phyloP scores from a whole-genome alignment of 2,888 invertebrate species.

The Petrophora chlorosata region DNA sequence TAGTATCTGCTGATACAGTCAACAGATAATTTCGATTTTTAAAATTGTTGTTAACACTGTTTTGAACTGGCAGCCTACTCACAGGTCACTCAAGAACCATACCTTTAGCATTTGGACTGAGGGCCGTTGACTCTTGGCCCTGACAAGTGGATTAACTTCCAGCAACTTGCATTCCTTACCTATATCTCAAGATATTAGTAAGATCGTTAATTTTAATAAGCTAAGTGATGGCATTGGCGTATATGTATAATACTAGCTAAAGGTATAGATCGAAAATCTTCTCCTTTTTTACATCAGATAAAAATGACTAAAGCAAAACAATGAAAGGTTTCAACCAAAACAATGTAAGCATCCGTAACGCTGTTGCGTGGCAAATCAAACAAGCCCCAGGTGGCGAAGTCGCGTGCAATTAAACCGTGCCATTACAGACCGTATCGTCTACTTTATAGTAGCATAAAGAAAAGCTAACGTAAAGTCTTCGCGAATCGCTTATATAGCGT shows the following conservation, averaged over 20 bases:
- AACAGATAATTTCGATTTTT: too few species aligned
- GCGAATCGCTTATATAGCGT: constrained; percentile 33
- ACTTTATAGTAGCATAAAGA: constrained; percentile 80
- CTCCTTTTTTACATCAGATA: too few species aligned
- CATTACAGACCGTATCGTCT: constrained; percentile 50
- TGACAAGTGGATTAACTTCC: constrained; percentile 48
- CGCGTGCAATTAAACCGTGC: constrained; percentile 69
- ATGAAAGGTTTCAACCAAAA: constrained; percentile 10
- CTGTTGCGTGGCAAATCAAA: constrained; percentile 35
- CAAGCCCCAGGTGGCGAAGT: constrained; percentile 62
- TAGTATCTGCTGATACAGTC: too few species aligned
- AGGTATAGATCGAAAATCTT: too few species aligned
- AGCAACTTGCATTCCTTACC: constrained; percentile 37
- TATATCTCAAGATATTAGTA: constrained; percentile 29
- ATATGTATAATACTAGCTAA: too few species aligned
- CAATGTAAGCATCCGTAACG: not conserved
- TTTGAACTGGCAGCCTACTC: too few species aligned
- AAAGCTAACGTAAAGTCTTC: constrained; percentile 68
- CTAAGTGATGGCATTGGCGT: too few species aligned
- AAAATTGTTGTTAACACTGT: too few species aligned
- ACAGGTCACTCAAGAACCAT: too few species aligned
- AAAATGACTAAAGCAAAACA: constrained; percentile 13
- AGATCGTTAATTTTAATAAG: constrained; percentile 3
- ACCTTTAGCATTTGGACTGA: not conserved
- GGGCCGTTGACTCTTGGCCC: constrained; percentile 17